Evolutionary conservation across 2,888 invertebrate species (phyloP).

Genomic region (Lagria hirta): DNA sequence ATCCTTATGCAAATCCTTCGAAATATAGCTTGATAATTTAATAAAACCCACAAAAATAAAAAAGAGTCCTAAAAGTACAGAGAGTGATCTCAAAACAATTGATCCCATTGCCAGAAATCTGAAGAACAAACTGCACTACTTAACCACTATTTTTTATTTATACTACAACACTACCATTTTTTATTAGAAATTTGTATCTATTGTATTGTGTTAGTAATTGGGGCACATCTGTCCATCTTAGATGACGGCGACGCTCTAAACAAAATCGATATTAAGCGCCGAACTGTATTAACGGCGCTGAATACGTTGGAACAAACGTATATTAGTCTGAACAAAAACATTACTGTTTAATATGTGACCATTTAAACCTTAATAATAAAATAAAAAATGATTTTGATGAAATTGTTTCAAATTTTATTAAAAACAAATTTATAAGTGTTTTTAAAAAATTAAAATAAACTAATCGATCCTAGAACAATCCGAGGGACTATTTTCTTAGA

Average conservation of each 20-base stretch:
- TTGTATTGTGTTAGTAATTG: slow-evolving; percentile 25
- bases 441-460: no score
- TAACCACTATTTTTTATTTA: no score
- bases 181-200: slow-evolving; percentile 8
- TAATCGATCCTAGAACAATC: no score
- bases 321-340: slow-evolving; percentile 18
- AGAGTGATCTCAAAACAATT: slow-evolving; percentile 87
- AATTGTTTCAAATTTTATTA: no score
- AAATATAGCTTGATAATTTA: slow-evolving; percentile 87
- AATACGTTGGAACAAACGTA: slow-evolving; percentile 31
- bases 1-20: slow-evolving; percentile 94
- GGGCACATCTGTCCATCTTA: slow-evolving; percentile 38
- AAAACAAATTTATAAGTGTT: no score
- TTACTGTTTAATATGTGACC: no score
- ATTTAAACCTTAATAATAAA: no score
- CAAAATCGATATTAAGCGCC: slow-evolving; percentile 45
- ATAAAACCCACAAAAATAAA: slow-evolving; percentile 94
- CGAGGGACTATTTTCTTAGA: no score
- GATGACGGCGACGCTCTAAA: slow-evolving; percentile 41
- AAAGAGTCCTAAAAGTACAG: slow-evolving; percentile 88
- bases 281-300: slow-evolving; percentile 36
- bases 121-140: no score
- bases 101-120: slow-evolving; percentile 64
- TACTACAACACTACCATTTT: no score
- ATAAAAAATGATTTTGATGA: no score